Evolutionary conservation across 2,113 vertebrate species (phyloP), one percentile per base, ranked within the genome.

Genomic region (Cheilinus undulatus): DNA sequence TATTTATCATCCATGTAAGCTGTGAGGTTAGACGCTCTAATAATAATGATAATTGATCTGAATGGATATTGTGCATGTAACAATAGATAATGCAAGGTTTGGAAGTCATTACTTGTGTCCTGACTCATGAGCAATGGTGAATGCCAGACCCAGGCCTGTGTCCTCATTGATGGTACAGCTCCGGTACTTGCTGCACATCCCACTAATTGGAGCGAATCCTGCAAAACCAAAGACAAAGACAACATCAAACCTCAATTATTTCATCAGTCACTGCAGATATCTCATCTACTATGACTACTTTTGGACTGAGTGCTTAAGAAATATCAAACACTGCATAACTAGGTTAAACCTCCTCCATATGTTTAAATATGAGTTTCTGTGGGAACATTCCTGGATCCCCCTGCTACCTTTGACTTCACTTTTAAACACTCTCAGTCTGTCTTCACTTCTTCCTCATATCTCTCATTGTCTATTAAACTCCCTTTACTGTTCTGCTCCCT

Each of bases 171-270:
- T 63, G 0, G 96, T 97, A 22, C 96, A 97, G 86, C 96, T 97
- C 17, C 96, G 92, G 72, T 97, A 97, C 77, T 95, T 97, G 77
- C 96, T 97, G 61, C 96, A 97, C 96, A 97, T 97, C n/a, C 96
- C 96, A 32, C 95, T 97, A 34, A 97, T 97, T 20, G 96, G 96
- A 3, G 96, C 96, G 69, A 97, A 96, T 34, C 96, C 96, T 97
- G 60, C 0, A 40, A 52, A 54, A 57, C 5, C 14, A 65, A n/a
- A 34, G 36, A 50, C 4, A 66, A 10, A 45, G 10, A 66, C 26
- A 23, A 46, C n/a, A 26, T 22, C 12, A 23, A 8, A 36, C 0
- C 7, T n/a, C 0, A 38, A 42, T 14, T 38, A 23, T 57, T 43
- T 24, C 13, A 64, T 62, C 10, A 36, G 11, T 19, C 2, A 1